Percentiles rank a stretch among this genome's conserved stretches.
These are phyloP conservation scores for Dromas ardeola DNA, from an alignment of 2,113 vertebrate species.

Conservation along the genomic window DNA sequence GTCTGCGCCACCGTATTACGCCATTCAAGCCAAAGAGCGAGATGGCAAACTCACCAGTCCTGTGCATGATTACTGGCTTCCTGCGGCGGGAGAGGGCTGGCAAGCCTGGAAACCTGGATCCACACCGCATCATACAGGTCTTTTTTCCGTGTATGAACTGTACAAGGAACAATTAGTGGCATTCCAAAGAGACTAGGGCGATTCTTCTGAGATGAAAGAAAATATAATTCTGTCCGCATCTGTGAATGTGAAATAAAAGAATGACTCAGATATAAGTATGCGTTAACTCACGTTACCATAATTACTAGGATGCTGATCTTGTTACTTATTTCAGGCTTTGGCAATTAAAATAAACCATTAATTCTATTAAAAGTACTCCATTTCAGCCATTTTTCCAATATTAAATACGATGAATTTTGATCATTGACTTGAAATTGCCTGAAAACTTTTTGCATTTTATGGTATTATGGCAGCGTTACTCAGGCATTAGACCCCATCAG, in stretches of 20 bases:
- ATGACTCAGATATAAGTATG: background rate
- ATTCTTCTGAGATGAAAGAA: conserved; percentile 98
- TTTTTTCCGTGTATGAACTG: conserved; percentile 90
- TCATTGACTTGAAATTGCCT: background rate
- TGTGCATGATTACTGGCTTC: conserved; percentile 98
- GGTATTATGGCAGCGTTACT: rapidly evolving
- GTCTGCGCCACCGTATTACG: background rate
- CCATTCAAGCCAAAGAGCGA: background rate
- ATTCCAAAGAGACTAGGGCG: conserved; percentile 96
- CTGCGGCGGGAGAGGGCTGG: conserved; percentile 96
- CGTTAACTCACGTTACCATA: rapidly evolving
- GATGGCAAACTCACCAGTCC: conserved; percentile 85
- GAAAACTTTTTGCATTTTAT: background rate
- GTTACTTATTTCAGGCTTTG: background rate
- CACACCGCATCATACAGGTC: conserved; percentile 96
- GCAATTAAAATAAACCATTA: background rate
- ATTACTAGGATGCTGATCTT: background rate
- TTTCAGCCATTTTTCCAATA: background rate
- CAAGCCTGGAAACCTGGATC: conserved; percentile 96
- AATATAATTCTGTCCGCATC: conserved; percentile 97
- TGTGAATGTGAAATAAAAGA: conserved; percentile 26
- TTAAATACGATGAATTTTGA: background rate
- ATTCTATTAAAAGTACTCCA: rapidly evolving
- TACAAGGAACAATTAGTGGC: conserved; percentile 96
- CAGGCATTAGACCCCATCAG: background rate